A percentile compares a stretch with the other conserved stretches of the same genome.
Conservation (phyloP, 2,113 vertebrate genomes). For the Poecilia latipinna region DNA sequence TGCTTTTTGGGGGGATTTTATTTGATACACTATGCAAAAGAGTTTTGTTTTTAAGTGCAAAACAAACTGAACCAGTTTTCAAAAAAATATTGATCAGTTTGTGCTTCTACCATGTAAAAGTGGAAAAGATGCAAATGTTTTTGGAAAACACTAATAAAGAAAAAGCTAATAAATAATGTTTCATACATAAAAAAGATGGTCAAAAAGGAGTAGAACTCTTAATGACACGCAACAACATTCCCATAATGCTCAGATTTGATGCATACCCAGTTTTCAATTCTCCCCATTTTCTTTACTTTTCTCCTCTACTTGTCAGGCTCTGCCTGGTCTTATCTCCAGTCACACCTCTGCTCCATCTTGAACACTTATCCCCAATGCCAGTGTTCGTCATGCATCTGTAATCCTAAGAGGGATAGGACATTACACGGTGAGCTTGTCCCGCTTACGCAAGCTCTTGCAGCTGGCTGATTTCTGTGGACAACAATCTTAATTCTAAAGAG, state of each 20-base stretch:
- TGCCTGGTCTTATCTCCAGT: constrained; percentile 58
- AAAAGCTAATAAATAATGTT: too few species aligned
- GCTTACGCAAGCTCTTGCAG: constrained; percentile 56
- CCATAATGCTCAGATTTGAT: constrained; percentile 21
- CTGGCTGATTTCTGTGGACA: constrained; percentile 43
- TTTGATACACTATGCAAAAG: not conserved
- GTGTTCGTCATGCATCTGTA: constrained; percentile 58
- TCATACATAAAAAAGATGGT: not conserved
- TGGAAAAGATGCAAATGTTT: constrained; percentile 32
- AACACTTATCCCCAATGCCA: constrained; percentile 60
- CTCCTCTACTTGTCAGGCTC: constrained; percentile 2
- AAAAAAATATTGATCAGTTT: not conserved
- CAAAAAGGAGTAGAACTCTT: constrained; percentile 1
- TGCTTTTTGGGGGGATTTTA: not conserved
- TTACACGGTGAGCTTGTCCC: constrained; percentile 51
- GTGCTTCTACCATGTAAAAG: not conserved
- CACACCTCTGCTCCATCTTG: constrained; percentile 55
- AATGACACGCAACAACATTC: constrained; percentile 17
- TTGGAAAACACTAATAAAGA: constrained; percentile 2
- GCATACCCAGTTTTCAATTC: constrained; percentile 12
- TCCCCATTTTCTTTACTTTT: not conserved
- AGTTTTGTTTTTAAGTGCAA: not conserved
- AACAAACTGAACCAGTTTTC: not conserved
- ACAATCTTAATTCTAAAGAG: constrained; percentile 33
- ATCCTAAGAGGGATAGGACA: constrained; percentile 56